These are phyloP conservation scores for Dromaius novaehollandiae DNA, from an alignment of 2,113 vertebrate genomes.

Conservation along the genomic window DNA sequence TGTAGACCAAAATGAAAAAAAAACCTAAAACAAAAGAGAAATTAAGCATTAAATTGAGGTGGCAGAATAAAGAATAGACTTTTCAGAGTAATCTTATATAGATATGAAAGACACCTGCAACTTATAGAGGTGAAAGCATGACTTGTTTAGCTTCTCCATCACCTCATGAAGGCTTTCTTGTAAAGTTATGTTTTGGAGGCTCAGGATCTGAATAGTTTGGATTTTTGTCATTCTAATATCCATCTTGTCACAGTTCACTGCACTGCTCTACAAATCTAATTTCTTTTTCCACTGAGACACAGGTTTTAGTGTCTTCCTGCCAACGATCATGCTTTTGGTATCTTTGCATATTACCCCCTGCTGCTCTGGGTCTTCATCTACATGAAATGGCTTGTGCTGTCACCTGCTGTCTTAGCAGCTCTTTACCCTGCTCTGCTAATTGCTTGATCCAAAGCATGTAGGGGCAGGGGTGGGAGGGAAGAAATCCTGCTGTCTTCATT, in stretches of 20 bases:
- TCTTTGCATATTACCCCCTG: not conserved
- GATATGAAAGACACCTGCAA: not conserved
- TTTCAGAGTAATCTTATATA: not conserved
- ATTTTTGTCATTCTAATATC: not conserved
- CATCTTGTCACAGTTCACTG: not conserved
- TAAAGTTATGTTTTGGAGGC: slow-evolving; percentile 18
- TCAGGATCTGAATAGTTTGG: not conserved
- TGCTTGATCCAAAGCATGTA: not conserved
- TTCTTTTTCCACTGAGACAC: not conserved
- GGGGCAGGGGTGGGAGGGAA: not conserved
- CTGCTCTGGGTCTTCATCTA: not conserved
- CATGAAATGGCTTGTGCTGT: not conserved
- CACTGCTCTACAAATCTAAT: not conserved
- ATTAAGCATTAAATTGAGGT: not conserved
- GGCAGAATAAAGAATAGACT: not conserved
- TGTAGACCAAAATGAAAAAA: not conserved
- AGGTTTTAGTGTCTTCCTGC: not conserved
- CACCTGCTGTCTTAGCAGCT: accelerated
- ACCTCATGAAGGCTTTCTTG: not conserved
- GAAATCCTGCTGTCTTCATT: not conserved
- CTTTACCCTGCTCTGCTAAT: not conserved
- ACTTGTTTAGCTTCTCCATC: not conserved
- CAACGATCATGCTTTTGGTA: not conserved
- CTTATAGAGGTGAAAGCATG: not conserved
- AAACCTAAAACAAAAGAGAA: not conserved